phyloP scores from a whole-genome alignment of 1,140 invertebrate genomes.

The Macrotrachela quadricornifera region DNA sequence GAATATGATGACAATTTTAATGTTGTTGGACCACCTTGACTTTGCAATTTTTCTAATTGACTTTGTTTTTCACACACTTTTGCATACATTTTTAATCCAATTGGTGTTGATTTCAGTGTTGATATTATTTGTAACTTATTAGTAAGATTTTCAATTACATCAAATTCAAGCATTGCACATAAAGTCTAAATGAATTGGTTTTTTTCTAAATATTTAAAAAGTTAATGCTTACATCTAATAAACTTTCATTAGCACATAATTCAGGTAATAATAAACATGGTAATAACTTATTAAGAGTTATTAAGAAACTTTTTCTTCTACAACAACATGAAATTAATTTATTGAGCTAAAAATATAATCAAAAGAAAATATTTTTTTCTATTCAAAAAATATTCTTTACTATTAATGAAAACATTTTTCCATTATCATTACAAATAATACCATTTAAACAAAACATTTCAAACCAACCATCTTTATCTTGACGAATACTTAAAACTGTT shows the following conservation, averaged over 20 bases:
- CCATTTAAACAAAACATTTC: conserved; percentile 49
- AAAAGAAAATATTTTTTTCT: too few species aligned
- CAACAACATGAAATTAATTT: conserved; percentile 51
- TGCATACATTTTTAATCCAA: conserved; percentile 46
- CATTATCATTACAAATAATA: conserved; percentile 46
- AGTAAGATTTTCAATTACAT: conserved; percentile 42
- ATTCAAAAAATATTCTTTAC: conserved; percentile 32
- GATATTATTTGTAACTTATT: conserved; percentile 47
- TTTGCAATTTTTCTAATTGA: conserved; percentile 57
- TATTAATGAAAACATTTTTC: conserved; percentile 52
- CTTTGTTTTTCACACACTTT: conserved; percentile 50
- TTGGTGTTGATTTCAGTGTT: conserved; percentile 50
- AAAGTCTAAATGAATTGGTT: conserved; percentile 33
- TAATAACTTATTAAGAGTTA: conserved; percentile 45
- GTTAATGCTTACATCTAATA: conserved; percentile 25
- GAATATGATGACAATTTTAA: conserved; percentile 55
- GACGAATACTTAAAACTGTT: conserved; percentile 48
- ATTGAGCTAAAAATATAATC: conserved; percentile 37
- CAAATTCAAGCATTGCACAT: conserved; percentile 59
- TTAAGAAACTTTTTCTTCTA: conserved; percentile 52
- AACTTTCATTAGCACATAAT: conserved; percentile 41
- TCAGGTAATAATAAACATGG: conserved; percentile 50
- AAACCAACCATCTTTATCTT: conserved; percentile 54
- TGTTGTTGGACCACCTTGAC: conserved; percentile 58
- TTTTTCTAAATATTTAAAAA: too few species aligned